Base-by-base conservation (phyloP, 2,113 vertebrate species). In the Oreochromis tanganicae region DNA sequence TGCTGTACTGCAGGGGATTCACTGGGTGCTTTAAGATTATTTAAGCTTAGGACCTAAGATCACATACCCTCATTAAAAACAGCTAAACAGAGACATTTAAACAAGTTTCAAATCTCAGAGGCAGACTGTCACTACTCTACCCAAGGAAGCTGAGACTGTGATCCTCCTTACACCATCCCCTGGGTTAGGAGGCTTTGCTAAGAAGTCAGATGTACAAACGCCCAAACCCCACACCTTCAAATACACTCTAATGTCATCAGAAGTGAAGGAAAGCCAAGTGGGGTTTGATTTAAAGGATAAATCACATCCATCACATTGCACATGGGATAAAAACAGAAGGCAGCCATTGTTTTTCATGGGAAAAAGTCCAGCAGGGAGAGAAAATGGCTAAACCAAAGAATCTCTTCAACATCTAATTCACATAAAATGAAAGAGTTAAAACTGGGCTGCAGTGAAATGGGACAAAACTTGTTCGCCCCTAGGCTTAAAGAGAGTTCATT, bases 51-150 rank as follows among this genome's bases (percentile, higher is more conserved):
- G 93, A 92, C 93, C 92, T 88, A 85, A 95, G 94, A 96, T 95
- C 95, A 94, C 88, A 94, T 90, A 91, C 83, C 91, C 95, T 96
- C 95, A 95, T 96, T 96, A 96, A 95, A 96, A 95, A 89, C 93
- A 88, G 90, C 92, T 95, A 96, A 96, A 96, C 94, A 96, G 91
- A 95, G 93, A 93, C 93, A 93, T 95, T 95, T 94, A 94, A 93
- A 94, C 93, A 93, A 83, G 92, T 91, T 94, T 95, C 89, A 94
- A 91, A 91, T 94, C 93, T 95, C 89, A 21, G 85, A 94, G 91
- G 94, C 89, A 85, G 86, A 89, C 93, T 92, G 94, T 94, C 94
- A 89, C 89, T 92, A 87, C 85, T 90, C 89, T 85, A 90, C 86
- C 90, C 86, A 83, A 83, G 84, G 92, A 92, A 93, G 92, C 87